Conservation (phyloP, 2,113 vertebrate genomes). For the Myxocyprinus asiaticus region DNA sequence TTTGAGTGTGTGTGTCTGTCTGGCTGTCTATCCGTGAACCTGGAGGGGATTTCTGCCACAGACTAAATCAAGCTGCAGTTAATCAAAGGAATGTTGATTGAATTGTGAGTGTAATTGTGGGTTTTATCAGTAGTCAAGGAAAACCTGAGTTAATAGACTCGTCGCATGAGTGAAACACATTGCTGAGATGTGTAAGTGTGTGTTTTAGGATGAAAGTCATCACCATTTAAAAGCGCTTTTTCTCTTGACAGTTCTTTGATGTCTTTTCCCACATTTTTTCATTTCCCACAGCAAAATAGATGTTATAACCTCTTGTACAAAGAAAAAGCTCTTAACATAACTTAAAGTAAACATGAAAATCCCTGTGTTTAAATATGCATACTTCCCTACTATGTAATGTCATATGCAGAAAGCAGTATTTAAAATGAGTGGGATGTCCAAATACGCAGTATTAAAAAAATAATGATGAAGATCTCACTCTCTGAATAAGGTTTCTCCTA, state of each 20-base stretch:
- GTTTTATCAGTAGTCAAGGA: constrained; percentile 56
- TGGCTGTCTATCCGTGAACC: constrained; percentile 54
- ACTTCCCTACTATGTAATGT: no score
- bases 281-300: no score
- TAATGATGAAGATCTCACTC: background rate
- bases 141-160: constrained; percentile 56
- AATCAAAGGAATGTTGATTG: constrained; percentile 72
- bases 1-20: no score
- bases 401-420: no score
- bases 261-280: background rate
- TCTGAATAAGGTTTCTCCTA: constrained; percentile 83
- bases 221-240: background rate
- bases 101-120: constrained; percentile 71
- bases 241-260: constrained; percentile 14
- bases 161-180: background rate
- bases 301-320: background rate
- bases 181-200: constrained; percentile 13
- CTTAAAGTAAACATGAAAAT: no score
- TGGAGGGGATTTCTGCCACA: no score
- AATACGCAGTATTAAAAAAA: no score
- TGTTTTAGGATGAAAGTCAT: background rate
- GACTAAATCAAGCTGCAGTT: constrained; percentile 64
- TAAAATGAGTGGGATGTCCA: no score
- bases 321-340: background rate
- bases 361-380: no score